Base-by-base conservation (phyloP, 2,113 vertebrate genomes). In the Chamaea fasciata region DNA sequence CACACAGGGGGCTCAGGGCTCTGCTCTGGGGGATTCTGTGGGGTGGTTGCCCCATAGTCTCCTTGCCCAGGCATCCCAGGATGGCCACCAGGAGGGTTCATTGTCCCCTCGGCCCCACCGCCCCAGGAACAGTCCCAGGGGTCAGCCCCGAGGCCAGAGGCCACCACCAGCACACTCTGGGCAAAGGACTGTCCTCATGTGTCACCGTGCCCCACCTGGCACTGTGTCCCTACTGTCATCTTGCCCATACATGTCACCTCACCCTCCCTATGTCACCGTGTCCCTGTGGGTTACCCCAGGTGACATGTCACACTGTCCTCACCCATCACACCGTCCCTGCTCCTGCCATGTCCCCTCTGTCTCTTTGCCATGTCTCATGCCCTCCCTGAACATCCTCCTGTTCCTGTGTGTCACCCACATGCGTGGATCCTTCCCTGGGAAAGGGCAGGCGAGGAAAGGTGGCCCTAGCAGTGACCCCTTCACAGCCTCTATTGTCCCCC, bases 81-180 rank as follows among this genome's bases (percentile, higher is more conserved):
- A 53, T n/a, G 39, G 62, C 15, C 82, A 57, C n/a, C 26, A 1
- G 2, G 49, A 27, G 64, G 18, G 15, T 16, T 15, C 4, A 8
- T 10, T 60, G 67, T 59, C 10, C 31, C 8, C 50, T 50, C 11
- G 10, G 35, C 24, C 56, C 28, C 78, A 23, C 1, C 0, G 0
- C 27, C 47, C 42, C 5, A 6, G 30, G 57, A 39, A 39, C 69
- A 41, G 46, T 13, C 39, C 68, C 0, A 0, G 44, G n/a, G 35
- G 15, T 50, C n/a, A 62, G 42, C 8, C 57, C 59, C 0, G 0
- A 70, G 71, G 65, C 7, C 84, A 33, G 30, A 37, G 30, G 78
- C 59, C 73, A 47, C 33, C 41, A 21, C 23, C 64, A 31, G 39
- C 15, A 1, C 4, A 10, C 20, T 9, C n/a, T 4, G 46, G 90